Conservation (phyloP, 2,797 vertebrate genomes). For the Chiloscyllium punctatum region DNA sequence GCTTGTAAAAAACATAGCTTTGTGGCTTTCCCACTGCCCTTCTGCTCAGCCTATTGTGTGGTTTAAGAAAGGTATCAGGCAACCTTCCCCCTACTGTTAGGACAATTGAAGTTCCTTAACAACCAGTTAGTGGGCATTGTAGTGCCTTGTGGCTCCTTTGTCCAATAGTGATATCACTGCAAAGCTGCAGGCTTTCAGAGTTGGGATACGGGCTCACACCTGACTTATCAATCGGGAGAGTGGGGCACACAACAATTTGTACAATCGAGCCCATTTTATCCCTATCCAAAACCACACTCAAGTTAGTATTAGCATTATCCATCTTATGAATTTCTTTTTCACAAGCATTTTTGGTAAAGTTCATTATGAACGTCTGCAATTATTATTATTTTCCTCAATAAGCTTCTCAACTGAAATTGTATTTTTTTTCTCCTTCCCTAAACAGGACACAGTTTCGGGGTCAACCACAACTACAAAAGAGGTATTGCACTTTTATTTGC, state of each 20-base stretch:
- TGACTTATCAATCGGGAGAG: background rate
- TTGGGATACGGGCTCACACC: background rate
- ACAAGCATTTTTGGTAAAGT: background rate
- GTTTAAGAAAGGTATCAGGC: background rate
- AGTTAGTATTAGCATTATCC: background rate
- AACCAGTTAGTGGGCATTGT: background rate
- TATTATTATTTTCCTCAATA: background rate
- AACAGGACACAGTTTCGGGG: background rate
- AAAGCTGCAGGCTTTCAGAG: background rate
- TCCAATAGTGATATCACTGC: too few species aligned
- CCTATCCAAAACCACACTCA: too few species aligned
- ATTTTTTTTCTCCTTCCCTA: background rate
- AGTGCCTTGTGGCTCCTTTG: background rate
- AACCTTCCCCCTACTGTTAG: background rate
- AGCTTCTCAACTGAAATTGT: background rate
- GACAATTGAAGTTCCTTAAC: background rate
- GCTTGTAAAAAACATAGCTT: background rate
- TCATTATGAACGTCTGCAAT: background rate
- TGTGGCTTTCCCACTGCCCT: background rate
- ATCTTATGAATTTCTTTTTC: too few species aligned
- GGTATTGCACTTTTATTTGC: background rate
- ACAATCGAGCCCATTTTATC: background rate
- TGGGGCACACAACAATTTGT: background rate
- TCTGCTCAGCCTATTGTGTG: background rate
- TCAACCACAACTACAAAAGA: background rate